Evolutionary conservation across 2,797 vertebrate genomes (phyloP).

Genomic region (Cynopterus sphinx): DNA sequence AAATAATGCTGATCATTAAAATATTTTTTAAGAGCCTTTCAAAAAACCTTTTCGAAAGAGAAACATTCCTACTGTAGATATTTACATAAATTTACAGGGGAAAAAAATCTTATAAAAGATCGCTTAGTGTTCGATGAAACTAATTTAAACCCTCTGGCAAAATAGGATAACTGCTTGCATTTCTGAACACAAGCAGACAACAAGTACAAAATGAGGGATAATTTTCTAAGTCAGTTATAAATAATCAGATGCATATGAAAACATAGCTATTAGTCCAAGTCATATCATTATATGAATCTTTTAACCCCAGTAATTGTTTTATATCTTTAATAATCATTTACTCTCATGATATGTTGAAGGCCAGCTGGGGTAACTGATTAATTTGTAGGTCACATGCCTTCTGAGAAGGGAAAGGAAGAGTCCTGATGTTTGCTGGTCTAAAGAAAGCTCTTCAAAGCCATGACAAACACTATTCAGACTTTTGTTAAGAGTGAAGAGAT

Average conservation of each 20-base stretch:
- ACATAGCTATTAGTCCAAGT: neutral
- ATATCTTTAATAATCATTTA: neutral
- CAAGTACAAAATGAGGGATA: neutral
- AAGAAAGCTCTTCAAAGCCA: neutral
- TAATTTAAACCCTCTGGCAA: neutral
- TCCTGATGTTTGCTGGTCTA: neutral
- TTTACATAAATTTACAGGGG: neutral
- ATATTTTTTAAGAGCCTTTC: conserved; percentile 57
- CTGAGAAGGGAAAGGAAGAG: neutral
- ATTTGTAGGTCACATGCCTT: neutral
- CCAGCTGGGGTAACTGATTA: fast-evolving
- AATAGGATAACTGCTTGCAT: neutral
- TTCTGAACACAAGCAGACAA: neutral
- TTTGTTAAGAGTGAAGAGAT: neutral
- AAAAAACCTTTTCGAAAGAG: neutral
- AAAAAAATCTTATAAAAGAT: neutral
- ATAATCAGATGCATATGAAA: conserved; percentile 14
- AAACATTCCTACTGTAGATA: conserved; percentile 29
- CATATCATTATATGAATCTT: neutral
- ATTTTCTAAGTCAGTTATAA: neutral
- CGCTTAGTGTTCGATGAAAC: conserved; percentile 1
- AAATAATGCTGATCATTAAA: conserved; percentile 70
- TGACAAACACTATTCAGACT: neutral
- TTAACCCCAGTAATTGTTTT: neutral
- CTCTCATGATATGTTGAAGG: neutral